A percentile compares a stretch with the other conserved stretches of the same genome.
phyloP scores from a whole-genome alignment of 2,888 invertebrate species.

The Listrodromus nycthemerus region DNA sequence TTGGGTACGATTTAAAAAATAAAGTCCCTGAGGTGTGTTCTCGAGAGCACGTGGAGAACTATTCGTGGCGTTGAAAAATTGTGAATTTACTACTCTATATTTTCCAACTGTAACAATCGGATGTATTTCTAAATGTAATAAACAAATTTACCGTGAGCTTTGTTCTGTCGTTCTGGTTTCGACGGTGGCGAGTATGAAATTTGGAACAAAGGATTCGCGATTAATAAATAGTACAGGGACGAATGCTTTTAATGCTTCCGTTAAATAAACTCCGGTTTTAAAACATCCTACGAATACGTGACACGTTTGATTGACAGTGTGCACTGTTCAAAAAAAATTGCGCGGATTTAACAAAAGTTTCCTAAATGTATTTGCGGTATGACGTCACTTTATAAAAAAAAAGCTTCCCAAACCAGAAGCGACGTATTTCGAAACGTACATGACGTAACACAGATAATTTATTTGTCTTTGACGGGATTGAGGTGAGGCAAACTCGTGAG shows the following conservation, averaged over 20 bases:
- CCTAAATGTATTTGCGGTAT: no score
- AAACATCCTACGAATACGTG: neutral
- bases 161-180: neutral
- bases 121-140: no score
- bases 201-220: neutral
- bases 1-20: neutral
- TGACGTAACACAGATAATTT: neutral
- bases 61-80: neutral
- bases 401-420: no score
- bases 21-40: no score
- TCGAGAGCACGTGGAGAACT: no score
- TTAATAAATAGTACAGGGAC: neutral
- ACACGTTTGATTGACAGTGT: no score
- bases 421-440: no score
- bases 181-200: neutral
- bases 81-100: neutral
- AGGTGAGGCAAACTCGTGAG: neutral
- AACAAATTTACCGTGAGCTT: no score
- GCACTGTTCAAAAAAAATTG: neutral
- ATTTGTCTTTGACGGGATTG: neutral
- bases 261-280: neutral
- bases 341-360: no score
- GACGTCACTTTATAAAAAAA: no score
- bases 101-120: no score
- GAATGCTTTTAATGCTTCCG: neutral